phyloP scores from a whole-genome alignment of 2,113 vertebrate genomes.

The Sminthopsis crassicaudata region DNA sequence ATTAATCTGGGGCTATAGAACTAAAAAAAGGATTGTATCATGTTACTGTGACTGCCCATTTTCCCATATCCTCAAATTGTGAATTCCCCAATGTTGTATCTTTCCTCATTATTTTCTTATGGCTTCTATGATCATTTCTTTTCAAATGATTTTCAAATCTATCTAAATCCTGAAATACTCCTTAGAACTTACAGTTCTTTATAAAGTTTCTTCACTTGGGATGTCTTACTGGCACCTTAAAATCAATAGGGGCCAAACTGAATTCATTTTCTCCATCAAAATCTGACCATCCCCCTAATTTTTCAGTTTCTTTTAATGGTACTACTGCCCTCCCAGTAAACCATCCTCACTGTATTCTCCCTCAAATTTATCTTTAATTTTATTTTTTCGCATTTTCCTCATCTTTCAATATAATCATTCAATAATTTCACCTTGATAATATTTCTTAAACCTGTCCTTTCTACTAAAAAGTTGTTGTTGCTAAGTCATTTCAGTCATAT shows the following conservation, averaged over 20 bases:
- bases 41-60: background rate
- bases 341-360: background rate
- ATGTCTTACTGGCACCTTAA: background rate
- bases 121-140: background rate
- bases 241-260: background rate
- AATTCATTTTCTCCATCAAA: background rate
- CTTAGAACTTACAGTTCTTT: background rate
- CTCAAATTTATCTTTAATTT: background rate
- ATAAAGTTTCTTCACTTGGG: background rate
- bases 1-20: background rate
- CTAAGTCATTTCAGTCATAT: background rate
- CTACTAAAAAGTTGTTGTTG: background rate
- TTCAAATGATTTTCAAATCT: background rate
- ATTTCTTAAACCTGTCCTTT: background rate
- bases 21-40: background rate
- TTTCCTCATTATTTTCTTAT: background rate
- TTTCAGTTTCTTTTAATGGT: background rate
- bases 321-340: background rate
- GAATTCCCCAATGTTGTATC: background rate
- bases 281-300: background rate
- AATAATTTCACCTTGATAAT: background rate
- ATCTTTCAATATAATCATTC: background rate
- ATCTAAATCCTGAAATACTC: background rate
- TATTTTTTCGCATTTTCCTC: background rate
- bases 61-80: background rate